Evolutionary conservation across 2,888 invertebrate species (phyloP), one percentile per base, ranked within the genome.

Genomic region (Heteropelma amictum): DNA sequence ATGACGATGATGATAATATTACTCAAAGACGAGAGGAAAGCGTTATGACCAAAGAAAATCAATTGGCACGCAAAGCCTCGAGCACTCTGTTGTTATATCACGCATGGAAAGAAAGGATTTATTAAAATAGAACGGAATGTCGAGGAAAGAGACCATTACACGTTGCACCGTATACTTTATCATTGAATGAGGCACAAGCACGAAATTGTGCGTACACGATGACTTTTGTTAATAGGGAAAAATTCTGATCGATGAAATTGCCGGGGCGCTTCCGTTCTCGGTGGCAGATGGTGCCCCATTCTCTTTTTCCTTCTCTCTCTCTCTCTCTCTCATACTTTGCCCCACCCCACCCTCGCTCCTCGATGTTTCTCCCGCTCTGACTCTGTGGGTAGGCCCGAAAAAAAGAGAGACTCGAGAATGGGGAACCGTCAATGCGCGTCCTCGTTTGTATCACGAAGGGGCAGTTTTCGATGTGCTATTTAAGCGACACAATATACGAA

Each of bases 251-350:
- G 75, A 75, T 75, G 61, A 71, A 75, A 58, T 68, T 67, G 70
- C 40, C 71, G 26, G 53, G 56, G 70, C 67, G 71, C 75, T 75
- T 75, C 75, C 75, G 75, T 75, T 75, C 58, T 26, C 49, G 38
- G 61, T 71, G 75, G 75, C 75, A 75, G 75, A 75, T 75, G 75
- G 75, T 71, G 40, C 75, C 71, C 75, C 71, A 54, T 63, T 49
- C 49, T 49, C 51, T 45, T 12, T 17, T 17, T 64, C 45, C 19
- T 58, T 47, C 61, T 33, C 54, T 63, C 47, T 53, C 10, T 30
- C 2, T 49, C 49, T 21, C 33, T 47, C 28, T 51, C 26, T 26
- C 58, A 51, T 14, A 7, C 45, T 33, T 54, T 42, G 12, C n/a
- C 47, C 12, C 30, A 30, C 30, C 7, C 7, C 7, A 19, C n/a